phyloP scores from a whole-genome alignment of 2,797 vertebrate species.

The Pantherophis alleghaniensis region DNA sequence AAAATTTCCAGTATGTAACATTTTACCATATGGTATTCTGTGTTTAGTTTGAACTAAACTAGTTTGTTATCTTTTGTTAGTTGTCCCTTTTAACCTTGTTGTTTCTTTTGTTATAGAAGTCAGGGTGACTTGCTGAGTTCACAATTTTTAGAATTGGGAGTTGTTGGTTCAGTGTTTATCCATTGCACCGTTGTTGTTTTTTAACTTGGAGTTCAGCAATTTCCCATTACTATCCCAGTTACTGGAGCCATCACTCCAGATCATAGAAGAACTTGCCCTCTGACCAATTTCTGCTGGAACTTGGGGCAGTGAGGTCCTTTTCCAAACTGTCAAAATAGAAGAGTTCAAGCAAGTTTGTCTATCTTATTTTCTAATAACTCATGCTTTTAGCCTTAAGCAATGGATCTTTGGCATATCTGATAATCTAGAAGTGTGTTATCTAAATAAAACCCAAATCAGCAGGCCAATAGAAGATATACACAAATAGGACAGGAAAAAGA shows the following conservation, averaged over 20 bases:
- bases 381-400: not conserved
- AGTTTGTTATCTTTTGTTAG: not conserved
- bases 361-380: not conserved
- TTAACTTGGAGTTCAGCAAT: not conserved
- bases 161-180: not conserved
- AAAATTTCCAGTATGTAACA: not conserved
- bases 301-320: not conserved
- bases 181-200: not conserved
- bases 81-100: not conserved
- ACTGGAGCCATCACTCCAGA: not conserved
- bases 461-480: not conserved
- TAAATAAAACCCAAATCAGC: not conserved
- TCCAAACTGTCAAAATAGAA: not conserved
- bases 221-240: not conserved
- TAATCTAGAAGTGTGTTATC: not conserved
- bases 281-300: not conserved
- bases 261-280: not conserved
- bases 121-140: not conserved
- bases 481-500: not conserved
- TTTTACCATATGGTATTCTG: not conserved
- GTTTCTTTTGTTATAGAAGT: not conserved
- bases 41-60: not conserved
- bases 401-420: not conserved
- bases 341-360: not conserved
- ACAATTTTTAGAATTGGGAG: not conserved